phyloP scores from a whole-genome alignment of 2,888 invertebrate species.

The Coecobrya sp. region DNA sequence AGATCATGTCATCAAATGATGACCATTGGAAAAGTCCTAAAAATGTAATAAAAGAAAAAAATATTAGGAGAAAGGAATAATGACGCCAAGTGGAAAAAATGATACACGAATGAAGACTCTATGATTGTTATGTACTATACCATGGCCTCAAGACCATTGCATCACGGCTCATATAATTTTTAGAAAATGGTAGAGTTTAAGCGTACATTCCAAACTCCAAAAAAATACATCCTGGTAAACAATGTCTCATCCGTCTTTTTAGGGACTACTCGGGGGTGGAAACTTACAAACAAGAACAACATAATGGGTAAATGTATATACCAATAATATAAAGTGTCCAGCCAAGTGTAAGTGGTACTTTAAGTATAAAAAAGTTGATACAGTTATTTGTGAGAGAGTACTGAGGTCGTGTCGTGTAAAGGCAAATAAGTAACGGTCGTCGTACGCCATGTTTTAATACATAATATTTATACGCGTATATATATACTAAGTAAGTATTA shows the following conservation, averaged over 20 bases:
- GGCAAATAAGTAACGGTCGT: not conserved
- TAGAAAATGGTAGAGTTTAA: constrained; percentile 29
- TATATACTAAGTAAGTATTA: not conserved
- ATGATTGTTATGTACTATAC: not conserved
- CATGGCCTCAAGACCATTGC: constrained; percentile 19
- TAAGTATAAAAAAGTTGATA: not conserved
- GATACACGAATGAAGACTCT: not conserved
- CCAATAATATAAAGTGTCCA: not conserved
- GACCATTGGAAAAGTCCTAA: not conserved
- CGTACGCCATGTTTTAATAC: too few relatives aligned
- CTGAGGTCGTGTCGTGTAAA: constrained; percentile 13
- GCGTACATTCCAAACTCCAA: not conserved
- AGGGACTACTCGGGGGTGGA: not conserved
- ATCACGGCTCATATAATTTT: constrained; percentile 61
- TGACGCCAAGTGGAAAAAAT: constrained; percentile 6
- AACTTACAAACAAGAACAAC: not conserved
- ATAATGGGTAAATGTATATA: not conserved
- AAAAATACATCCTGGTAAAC: not conserved
- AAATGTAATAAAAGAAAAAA: not conserved
- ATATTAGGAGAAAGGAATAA: not conserved
- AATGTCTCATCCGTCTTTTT: constrained; percentile 1
- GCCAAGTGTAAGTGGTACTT: constrained; percentile 29
- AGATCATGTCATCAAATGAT: not conserved
- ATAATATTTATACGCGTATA: not conserved
- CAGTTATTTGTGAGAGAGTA: not conserved